A percentile compares a stretch with the other conserved stretches of the same genome.
These are phyloP conservation scores for Epizoanthus scotinus DNA, from an alignment of 92 coral and sea anemone genomes.

Conservation along the genomic window DNA sequence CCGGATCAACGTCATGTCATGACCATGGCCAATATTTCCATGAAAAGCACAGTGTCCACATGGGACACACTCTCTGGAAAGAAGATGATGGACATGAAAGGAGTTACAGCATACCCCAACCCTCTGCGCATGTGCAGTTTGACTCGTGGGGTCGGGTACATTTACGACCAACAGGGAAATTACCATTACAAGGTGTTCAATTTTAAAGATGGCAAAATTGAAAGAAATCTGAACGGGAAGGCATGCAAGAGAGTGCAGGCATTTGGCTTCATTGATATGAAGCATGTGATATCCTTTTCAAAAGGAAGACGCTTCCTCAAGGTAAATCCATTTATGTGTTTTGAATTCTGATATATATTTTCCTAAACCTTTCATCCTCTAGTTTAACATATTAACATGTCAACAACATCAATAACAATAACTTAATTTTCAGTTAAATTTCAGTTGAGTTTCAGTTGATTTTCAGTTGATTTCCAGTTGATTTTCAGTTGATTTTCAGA, in stretches of 20 bases:
- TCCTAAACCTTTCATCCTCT: too few relatives aligned
- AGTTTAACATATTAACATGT: background rate
- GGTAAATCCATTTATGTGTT: background rate
- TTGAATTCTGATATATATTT: background rate
- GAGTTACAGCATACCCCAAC: slow-evolving; percentile 61
- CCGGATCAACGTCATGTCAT: slow-evolving; percentile 80
- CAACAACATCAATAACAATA: too few relatives aligned
- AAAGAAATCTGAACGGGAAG: slow-evolving; percentile 76
- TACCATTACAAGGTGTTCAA: slow-evolving; percentile 84
- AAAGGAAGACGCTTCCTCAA: slow-evolving; percentile 86
- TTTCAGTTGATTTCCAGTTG: too few relatives aligned
- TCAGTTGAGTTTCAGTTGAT: too few relatives aligned
- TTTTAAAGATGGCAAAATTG: slow-evolving; percentile 74
- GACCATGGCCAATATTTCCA: slow-evolving; percentile 59
- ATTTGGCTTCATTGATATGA: slow-evolving; percentile 78
- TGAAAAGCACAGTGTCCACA: slow-evolving; percentile 57
- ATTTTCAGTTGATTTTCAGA: too few relatives aligned
- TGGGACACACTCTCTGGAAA: slow-evolving; percentile 83
- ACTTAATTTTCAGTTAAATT: too few relatives aligned
- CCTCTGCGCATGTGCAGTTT: slow-evolving; percentile 72
- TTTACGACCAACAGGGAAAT: slow-evolving; percentile 66
- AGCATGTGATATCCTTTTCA: slow-evolving; percentile 82
- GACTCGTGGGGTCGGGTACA: slow-evolving; percentile 82
- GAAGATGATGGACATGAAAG: slow-evolving; percentile 61
- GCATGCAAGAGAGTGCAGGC: slow-evolving; percentile 96